Conservation (phyloP, 1,140 invertebrate genomes). For the Heliconius hewitsoni region DNA sequence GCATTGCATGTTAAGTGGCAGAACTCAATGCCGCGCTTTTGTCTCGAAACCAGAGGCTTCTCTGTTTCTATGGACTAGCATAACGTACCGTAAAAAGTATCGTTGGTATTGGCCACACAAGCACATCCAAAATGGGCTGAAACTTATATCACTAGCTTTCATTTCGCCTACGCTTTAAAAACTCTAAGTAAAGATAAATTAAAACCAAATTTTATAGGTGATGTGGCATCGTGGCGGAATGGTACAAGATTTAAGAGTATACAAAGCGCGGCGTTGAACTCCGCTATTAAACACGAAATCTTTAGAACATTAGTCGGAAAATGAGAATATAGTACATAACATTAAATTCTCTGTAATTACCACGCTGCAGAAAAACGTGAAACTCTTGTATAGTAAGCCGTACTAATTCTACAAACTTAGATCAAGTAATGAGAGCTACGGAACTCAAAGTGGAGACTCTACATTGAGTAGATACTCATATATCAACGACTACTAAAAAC, state of each 20-base stretch:
- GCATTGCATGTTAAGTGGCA: too few species aligned
- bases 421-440: not conserved
- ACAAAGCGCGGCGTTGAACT: too few species aligned
- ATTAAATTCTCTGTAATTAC: too few species aligned
- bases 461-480: not conserved
- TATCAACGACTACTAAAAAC: not conserved
- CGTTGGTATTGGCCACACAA: not conserved
- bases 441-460: not conserved
- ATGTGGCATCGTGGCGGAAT: too few species aligned
- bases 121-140: constrained; percentile 7
- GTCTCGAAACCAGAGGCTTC: too few species aligned
- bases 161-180: not conserved
- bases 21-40: too few species aligned
- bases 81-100: too few species aligned
- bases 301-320: not conserved
- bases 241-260: too few species aligned
- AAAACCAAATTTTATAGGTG: too few species aligned
- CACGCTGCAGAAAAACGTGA: too few species aligned
- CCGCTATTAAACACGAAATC: too few species aligned
- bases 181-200: not conserved
- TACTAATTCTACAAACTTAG: not conserved
- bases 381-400: not conserved
- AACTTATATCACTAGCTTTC: not conserved
- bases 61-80: not conserved
- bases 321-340: too few species aligned